A percentile compares a stretch with the other conserved stretches of the same genome.
These are phyloP conservation scores for Unio delphinus DNA, from an alignment of 2,888 invertebrate genomes.

Conservation along the genomic window DNA sequence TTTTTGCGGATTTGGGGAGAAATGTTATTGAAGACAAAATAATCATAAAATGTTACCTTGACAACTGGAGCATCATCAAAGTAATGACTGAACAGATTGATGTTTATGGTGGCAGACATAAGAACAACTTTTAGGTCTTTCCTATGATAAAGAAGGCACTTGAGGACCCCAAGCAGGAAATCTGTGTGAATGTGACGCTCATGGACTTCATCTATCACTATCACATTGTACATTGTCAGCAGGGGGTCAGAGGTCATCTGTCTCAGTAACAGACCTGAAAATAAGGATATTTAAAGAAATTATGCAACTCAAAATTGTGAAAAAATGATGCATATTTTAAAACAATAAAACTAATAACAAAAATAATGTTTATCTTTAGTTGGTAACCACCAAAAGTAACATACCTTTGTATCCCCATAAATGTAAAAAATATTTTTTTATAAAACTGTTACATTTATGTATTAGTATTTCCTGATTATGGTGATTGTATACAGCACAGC, in stretches of 20 bases:
- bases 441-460: neutral
- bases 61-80: slow-evolving; percentile 90
- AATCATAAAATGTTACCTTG: slow-evolving; percentile 75
- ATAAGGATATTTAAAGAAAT: slow-evolving; percentile 2
- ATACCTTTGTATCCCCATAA: too few relatives aligned
- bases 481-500: too few relatives aligned
- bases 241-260: slow-evolving; percentile 87
- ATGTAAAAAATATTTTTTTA: too few relatives aligned
- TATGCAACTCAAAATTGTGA: neutral
- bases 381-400: too few relatives aligned
- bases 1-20: too few relatives aligned
- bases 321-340: neutral
- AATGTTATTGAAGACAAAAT: too few relatives aligned
- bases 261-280: slow-evolving; percentile 71
- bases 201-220: slow-evolving; percentile 96
- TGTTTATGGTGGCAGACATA: slow-evolving; percentile 99
- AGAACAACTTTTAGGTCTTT: slow-evolving; percentile 85
- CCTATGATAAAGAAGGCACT: slow-evolving; percentile 88
- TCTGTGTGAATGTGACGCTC: slow-evolving; percentile 93
- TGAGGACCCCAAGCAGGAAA: slow-evolving; percentile 88
- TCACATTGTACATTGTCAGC: slow-evolving; percentile 86
- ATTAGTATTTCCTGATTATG: too few relatives aligned
- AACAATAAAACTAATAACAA: neutral
- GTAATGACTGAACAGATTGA: slow-evolving; percentile 91
- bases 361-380: neutral